A percentile compares a stretch with the other conserved stretches of the same genome.
Evolutionary conservation across 2,113 vertebrate species (phyloP).

Genomic region (Bombycilla garrulus): DNA sequence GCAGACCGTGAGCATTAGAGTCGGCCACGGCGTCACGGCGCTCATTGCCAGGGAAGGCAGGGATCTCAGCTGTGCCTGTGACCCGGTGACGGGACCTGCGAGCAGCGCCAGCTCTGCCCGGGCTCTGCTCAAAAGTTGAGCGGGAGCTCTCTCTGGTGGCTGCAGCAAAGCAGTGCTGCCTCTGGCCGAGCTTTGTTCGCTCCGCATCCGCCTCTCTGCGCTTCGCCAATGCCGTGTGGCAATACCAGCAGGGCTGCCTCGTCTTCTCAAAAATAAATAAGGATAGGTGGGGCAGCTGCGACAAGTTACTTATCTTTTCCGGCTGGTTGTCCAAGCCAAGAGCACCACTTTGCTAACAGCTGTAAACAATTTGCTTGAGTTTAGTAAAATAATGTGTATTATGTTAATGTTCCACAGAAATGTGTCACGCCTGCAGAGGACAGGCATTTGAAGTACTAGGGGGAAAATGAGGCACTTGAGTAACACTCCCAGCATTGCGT

Average conservation of each 20-base stretch:
- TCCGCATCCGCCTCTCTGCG: neutral
- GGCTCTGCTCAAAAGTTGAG: neutral
- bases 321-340: neutral
- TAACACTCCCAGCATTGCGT: neutral
- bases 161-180: neutral
- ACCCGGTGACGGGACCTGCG: fast-evolving
- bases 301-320: neutral
- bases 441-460: neutral
- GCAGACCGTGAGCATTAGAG: neutral
- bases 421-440: neutral
- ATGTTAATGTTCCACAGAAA: neutral
- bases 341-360: neutral
- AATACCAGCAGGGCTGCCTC: neutral
- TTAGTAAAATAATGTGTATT: neutral
- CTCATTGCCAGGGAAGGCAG: neutral
- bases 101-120: no score
- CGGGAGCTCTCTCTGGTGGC: slow-evolving; percentile 68
- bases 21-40: neutral
- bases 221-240: neutral
- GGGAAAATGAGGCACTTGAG: neutral
- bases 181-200: fast-evolving
- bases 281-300: neutral
- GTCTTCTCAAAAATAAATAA: neutral
- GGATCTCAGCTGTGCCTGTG: neutral
- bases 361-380: neutral